Base-by-base conservation (phyloP, 1,140 invertebrate species). In the Diabrotica virgifera region DNA sequence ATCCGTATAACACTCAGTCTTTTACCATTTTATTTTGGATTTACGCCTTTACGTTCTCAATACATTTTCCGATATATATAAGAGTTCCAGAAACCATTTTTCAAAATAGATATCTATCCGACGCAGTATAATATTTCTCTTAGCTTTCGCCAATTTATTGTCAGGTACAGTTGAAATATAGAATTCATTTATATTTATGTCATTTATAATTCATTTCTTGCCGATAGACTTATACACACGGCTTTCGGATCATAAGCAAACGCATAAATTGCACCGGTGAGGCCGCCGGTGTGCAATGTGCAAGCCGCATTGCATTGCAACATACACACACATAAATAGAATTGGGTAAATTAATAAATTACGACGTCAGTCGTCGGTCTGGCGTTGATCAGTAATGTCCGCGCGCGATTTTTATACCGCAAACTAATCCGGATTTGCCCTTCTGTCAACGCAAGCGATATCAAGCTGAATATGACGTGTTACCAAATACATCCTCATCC, bases 181-280 rank as follows among this genome's bases (percentile, higher is more conserved):
- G 65, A 71, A 69, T 71, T 71, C 67, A 71, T 71, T 71, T 69
- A 71, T 71, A 71, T 71, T 71, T 65, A 71, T 69, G 70, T 64
- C 62, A 52, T 64, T 51, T 60, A 67, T 67, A 64, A 64, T 68
- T 68, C 63, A 68, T 36, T 60, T 64, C 66, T 68, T 64, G 62
- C 53, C 62, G 66, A 68, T 68, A 68, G 53, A 67, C 65, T 67
- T 67, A 60, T 50, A 59, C 52, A 57, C 52, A 67, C 40, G 50
- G 58, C 62, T 64, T 60, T 64, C 57, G 51, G 52, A 53, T 68
- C 52, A 58, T 64, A 68, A 68, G 66, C 62, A 60, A 64, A 68
- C 52, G 54, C 62, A 68, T 68, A 68, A 68, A 68, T 68, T 67
- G 51, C 11, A 40, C 36, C 13, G 24, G 62, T 53, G 50, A 52